Evolutionary conservation across 2,113 vertebrate species (phyloP).

Genomic region (Tenrec ecaudatus): DNA sequence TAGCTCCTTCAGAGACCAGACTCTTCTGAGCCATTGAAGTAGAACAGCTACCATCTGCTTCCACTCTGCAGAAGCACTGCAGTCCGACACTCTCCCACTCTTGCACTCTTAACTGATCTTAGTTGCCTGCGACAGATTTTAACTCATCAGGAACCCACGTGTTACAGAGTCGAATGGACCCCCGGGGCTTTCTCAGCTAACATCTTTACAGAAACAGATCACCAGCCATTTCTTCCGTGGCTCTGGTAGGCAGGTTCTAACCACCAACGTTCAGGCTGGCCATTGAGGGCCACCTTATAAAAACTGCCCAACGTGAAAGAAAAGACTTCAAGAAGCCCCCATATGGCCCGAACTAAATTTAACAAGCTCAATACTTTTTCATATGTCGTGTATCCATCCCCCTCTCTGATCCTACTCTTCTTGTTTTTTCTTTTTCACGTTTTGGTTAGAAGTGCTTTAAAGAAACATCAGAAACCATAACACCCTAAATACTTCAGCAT

Average conservation of each 20-base stretch:
- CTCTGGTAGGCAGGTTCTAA: background rate
- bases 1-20: background rate
- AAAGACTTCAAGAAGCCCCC: background rate
- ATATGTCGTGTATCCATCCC: background rate
- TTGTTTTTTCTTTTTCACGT: background rate
- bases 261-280: background rate
- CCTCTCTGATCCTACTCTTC: background rate
- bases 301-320: constrained; percentile 47
- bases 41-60: background rate
- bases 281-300: background rate
- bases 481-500: background rate
- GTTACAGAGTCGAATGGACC: no score
- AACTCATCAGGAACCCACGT: background rate
- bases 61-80: background rate
- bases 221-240: background rate
- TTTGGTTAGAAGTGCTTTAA: no score
- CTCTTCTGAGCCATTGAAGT: background rate
- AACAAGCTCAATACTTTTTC: background rate
- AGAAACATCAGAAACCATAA: background rate
- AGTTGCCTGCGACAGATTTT: background rate
- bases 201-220: background rate
- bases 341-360: background rate
- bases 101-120: background rate
- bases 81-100: background rate
- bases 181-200: no score